Percentiles rank a stretch among this genome's conserved stretches.
phyloP scores from a whole-genome alignment of 1,140 invertebrate species.

The Neomicropteryx cornuta region DNA sequence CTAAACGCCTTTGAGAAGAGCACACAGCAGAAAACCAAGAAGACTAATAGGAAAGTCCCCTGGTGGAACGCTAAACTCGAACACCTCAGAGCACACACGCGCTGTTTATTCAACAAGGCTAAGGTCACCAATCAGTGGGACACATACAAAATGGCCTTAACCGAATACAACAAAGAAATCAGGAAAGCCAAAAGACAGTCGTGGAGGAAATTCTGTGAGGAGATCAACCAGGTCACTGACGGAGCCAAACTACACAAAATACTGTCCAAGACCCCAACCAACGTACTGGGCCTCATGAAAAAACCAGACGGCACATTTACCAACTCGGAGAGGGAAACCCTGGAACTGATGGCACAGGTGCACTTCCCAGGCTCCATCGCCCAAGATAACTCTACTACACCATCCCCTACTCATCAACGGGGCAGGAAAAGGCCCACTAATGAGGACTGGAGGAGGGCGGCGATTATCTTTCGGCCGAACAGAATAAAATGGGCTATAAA shows the following conservation, averaged over 20 bases:
- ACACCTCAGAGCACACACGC: not conserved
- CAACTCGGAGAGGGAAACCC: not conserved
- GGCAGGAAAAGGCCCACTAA: no score
- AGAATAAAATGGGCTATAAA: no score
- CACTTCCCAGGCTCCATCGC: not conserved
- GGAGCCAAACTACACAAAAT: not conserved
- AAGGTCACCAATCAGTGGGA: not conserved
- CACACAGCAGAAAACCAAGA: not conserved
- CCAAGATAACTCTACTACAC: no score
- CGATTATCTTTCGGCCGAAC: no score
- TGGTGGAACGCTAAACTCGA: not conserved
- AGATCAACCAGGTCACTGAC: not conserved
- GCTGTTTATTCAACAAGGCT: not conserved
- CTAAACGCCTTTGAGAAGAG: not conserved
- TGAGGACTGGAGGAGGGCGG: no score
- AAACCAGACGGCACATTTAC: not conserved
- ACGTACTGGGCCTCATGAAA: not conserved
- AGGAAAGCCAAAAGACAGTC: constrained; percentile 1
- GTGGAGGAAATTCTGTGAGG: not conserved
- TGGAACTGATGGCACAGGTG: not conserved
- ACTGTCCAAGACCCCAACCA: not conserved
- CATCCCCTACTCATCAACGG: no score
- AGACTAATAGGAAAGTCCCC: not conserved
- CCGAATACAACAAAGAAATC: constrained; percentile 1
- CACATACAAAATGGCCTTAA: not conserved